A percentile compares a stretch with the other conserved stretches of the same genome.
phyloP scores from a whole-genome alignment of 2,113 vertebrate species.

The Chinchilla lanigera region DNA sequence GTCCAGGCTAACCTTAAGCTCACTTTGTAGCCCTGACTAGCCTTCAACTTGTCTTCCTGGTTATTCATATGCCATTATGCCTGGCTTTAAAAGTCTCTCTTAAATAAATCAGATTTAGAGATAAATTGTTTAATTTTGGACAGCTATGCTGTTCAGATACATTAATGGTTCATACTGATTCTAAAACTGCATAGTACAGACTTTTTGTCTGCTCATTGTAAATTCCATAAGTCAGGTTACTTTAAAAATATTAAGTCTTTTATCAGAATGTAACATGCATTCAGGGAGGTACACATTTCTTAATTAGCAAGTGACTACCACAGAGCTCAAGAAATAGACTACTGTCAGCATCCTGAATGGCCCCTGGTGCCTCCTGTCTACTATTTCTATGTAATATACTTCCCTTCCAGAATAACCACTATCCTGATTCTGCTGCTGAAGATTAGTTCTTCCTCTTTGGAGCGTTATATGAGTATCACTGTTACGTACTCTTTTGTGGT shows the following conservation, averaged over 20 bases:
- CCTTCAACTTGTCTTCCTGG: not conserved
- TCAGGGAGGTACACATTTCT: not conserved
- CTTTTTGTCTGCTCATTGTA: not conserved
- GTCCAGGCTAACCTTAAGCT: not conserved
- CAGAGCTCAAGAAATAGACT: not conserved
- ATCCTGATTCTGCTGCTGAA: not conserved
- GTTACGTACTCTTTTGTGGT: not conserved
- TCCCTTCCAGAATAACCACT: not conserved
- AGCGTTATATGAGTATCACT: not conserved
- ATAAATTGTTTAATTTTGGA: not conserved
- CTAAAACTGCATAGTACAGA: not conserved
- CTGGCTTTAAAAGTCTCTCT: not conserved
- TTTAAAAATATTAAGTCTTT: not conserved
- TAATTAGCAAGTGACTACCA: not conserved
- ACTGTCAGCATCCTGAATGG: not conserved
- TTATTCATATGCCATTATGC: not conserved
- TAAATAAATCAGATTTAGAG: conserved; percentile 26
- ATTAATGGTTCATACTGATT: not conserved
- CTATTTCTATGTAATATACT: not conserved
- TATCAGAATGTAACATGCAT: not conserved
- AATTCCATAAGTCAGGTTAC: not conserved
- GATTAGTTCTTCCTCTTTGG: not conserved
- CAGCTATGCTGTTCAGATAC: not conserved
- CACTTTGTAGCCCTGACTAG: not conserved
- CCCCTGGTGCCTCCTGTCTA: not conserved